phyloP scores from a whole-genome alignment of 1,140 invertebrate genomes.

The Eufriesea mexicana region DNA sequence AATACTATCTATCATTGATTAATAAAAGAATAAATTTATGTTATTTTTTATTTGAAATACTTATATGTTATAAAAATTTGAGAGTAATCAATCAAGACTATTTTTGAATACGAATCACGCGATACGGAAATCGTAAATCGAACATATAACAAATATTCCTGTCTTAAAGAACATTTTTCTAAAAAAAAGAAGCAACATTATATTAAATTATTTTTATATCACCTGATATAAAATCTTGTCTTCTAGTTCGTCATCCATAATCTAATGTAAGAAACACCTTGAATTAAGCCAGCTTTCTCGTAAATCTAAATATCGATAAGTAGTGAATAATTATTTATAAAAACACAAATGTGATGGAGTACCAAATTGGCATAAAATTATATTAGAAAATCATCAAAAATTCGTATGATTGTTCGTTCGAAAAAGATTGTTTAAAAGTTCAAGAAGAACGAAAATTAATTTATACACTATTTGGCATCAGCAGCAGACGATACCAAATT shows the following conservation, averaged over 20 bases:
- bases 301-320: background rate
- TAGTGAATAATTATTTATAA: slow-evolving; percentile 14
- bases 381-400: background rate
- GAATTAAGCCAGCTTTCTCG: slow-evolving; percentile 27
- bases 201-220: slow-evolving; percentile 30
- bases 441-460: background rate
- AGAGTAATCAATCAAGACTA: slow-evolving; percentile 13
- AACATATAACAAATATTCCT: background rate
- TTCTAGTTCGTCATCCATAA: slow-evolving; percentile 94
- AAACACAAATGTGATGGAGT: background rate
- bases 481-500: slow-evolving; percentile 35
- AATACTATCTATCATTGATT: background rate
- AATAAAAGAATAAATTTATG: background rate
- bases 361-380: background rate
- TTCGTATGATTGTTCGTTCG: background rate
- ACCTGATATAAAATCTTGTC: slow-evolving; percentile 91
- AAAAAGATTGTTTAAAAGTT: background rate
- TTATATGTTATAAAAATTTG: slow-evolving; percentile 9
- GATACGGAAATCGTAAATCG: background rate
- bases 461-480: background rate
- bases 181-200: slow-evolving; percentile 1
- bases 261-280: slow-evolving; percentile 55
- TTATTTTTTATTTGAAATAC: background rate
- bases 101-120: slow-evolving; percentile 31
- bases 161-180: background rate